Conservation (phyloP, 2,888 invertebrate species). For the Drosophila eohydei region DNA sequence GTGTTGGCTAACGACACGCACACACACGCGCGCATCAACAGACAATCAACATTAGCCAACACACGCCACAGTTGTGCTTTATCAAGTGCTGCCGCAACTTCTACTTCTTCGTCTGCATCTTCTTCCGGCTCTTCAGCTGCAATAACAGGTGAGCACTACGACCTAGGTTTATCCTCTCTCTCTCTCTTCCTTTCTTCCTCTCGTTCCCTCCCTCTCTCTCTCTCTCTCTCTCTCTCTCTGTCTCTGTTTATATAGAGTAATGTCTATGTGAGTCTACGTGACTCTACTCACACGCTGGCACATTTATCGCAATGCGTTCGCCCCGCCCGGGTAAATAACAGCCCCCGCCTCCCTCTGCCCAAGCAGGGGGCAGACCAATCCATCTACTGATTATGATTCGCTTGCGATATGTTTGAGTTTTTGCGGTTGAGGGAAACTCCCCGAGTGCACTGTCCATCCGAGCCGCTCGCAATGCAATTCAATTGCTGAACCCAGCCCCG, state of each 20-base stretch:
- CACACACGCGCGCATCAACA: constrained; percentile 25
- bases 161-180: background rate
- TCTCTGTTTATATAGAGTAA: background rate
- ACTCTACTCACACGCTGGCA: constrained; percentile 56
- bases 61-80: background rate
- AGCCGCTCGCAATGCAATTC: constrained; percentile 2
- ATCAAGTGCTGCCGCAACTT: background rate
- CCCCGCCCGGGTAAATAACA: constrained; percentile 6
- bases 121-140: constrained; percentile 27
- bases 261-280: constrained; percentile 51
- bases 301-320: constrained; percentile 36
- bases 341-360: background rate
- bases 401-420: constrained; percentile 7
- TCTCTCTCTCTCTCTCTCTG: background rate
- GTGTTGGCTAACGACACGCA: constrained; percentile 49
- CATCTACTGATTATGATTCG: constrained; percentile 33
- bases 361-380: background rate
- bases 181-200: background rate
- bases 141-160: constrained; percentile 47
- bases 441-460: constrained; percentile 24
- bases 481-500: background rate
- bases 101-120: constrained; percentile 8
- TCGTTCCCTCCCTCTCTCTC: background rate
- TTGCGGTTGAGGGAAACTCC: constrained; percentile 41
- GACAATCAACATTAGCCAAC: constrained; percentile 42